Evolutionary conservation across 1,140 invertebrate species (phyloP).

Genomic region (Trialeurodes vaporariorum): DNA sequence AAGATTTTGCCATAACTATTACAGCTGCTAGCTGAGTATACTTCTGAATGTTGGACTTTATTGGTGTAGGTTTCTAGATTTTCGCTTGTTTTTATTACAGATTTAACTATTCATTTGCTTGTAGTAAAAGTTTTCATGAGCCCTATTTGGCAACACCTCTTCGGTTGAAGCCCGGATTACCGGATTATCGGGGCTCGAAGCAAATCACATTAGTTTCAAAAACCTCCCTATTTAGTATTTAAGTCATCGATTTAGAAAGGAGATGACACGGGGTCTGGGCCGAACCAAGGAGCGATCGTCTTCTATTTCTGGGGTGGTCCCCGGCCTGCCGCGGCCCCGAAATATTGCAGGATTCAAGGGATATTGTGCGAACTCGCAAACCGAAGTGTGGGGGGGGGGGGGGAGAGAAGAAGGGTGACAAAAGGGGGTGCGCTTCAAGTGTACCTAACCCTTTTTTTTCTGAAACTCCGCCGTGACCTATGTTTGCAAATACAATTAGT

Average conservation of each 20-base stretch:
- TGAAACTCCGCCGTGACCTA: not conserved
- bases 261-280: no score
- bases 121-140: no score
- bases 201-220: constrained; percentile 1
- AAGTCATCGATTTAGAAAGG: not conserved
- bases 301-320: not conserved
- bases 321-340: not conserved
- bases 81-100: no score
- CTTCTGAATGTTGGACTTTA: no score
- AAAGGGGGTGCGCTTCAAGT: not conserved
- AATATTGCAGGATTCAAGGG: no score
- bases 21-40: no score
- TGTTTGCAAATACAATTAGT: not conserved
- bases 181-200: not conserved
- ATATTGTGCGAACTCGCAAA: not conserved
- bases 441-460: no score
- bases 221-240: not conserved
- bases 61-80: no score
- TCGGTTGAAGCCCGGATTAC: not conserved
- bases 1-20: no score
- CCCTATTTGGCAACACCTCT: no score
- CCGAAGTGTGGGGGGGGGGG: not conserved
- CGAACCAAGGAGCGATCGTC: not conserved
- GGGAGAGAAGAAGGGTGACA: not conserved
- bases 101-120: no score